phyloP scores from a whole-genome alignment of 2,888 invertebrate genomes.

The Mythimna ferrago region DNA sequence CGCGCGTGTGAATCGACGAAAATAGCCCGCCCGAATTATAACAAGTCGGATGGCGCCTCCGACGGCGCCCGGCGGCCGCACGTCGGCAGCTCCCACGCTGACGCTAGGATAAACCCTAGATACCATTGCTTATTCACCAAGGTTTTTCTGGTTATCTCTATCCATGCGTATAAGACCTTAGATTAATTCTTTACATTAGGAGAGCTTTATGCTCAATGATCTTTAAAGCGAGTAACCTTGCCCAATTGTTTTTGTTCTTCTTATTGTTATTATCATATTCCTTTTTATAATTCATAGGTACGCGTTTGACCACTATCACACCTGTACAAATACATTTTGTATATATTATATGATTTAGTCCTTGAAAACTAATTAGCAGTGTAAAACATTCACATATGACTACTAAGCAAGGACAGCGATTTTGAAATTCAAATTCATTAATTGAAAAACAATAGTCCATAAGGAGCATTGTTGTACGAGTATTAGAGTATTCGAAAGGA shows the following conservation, averaged over 20 bases:
- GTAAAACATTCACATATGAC: constrained; percentile 30
- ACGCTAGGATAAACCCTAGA: constrained; percentile 67
- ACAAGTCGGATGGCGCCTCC: constrained; percentile 87
- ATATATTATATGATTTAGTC: not conserved
- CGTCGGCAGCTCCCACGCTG: constrained; percentile 68
- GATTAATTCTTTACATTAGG: not conserved
- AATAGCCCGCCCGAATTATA: constrained; percentile 89
- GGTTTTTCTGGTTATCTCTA: constrained; percentile 43
- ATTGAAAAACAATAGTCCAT: constrained; percentile 12
- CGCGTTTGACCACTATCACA: no score
- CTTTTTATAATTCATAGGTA: no score
- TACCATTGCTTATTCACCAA: constrained; percentile 61
- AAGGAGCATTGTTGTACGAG: not conserved
- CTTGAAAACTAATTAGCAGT: constrained; percentile 4
- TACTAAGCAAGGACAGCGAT: constrained; percentile 12
- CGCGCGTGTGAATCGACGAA: constrained; percentile 87
- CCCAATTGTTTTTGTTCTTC: constrained; percentile 12
- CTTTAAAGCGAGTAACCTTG: not conserved
- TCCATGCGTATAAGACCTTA: constrained; percentile 8
- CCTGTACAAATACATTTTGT: constrained; percentile 2
- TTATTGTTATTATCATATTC: not conserved
- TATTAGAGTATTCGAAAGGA: not conserved
- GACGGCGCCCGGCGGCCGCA: constrained; percentile 84
- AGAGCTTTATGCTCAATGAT: constrained; percentile 1
- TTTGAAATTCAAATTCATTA: constrained; percentile 3